phyloP scores from a whole-genome alignment of 2,888 invertebrate species.

The Tachina grossa region DNA sequence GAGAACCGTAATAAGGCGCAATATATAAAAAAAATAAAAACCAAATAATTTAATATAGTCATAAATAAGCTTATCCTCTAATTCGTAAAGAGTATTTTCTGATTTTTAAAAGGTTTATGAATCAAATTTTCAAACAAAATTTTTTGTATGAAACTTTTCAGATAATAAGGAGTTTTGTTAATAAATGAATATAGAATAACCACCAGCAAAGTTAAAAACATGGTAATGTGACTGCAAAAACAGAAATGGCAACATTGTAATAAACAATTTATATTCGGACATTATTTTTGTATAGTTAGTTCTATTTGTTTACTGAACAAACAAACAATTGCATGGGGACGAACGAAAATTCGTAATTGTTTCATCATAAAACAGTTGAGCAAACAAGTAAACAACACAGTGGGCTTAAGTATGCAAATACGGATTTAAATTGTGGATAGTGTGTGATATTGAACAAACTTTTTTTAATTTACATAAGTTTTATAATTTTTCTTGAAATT shows the following conservation, averaged over 20 bases:
- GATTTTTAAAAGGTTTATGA: no score
- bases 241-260: slow-evolving; percentile 4
- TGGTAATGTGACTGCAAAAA: background rate
- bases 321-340: background rate
- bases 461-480: no score
- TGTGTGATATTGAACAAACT: background rate
- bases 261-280: background rate
- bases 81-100: no score
- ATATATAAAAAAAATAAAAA: no score
- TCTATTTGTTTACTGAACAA: slow-evolving; percentile 16
- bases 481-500: no score
- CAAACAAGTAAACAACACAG: slow-evolving; percentile 46
- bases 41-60: no score
- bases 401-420: background rate
- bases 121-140: no score
- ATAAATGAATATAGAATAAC: background rate
- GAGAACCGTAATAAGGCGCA: no score
- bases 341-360: slow-evolving; percentile 37
- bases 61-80: no score
- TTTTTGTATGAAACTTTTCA: no score
- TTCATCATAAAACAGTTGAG: slow-evolving; percentile 34
- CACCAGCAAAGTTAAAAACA: background rate
- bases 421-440: no score
- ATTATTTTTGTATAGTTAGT: slow-evolving; percentile 13
- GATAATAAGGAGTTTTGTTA: background rate